phyloP scores from a whole-genome alignment of 2,113 vertebrate genomes.

The Delphinapterus leucas region DNA sequence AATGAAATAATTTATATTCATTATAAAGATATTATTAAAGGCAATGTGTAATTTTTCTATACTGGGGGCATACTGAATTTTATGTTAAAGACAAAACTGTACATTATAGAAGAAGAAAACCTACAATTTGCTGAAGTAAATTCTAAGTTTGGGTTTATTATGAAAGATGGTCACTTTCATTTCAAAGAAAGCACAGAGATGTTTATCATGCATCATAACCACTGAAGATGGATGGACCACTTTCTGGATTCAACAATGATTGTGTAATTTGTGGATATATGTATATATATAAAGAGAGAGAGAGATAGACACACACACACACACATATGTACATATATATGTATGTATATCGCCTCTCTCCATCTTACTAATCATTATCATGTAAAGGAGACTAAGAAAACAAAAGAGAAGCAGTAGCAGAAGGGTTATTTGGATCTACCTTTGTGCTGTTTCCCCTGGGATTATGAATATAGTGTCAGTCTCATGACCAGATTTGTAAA shows the following conservation, averaged over 20 bases:
- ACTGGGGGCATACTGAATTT: background rate
- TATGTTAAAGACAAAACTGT: conserved; percentile 8
- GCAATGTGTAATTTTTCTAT: background rate
- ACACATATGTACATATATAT: background rate
- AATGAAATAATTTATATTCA: conserved; percentile 34
- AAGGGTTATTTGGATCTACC: background rate
- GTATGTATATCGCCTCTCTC: background rate
- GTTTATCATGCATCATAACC: background rate
- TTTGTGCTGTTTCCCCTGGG: background rate
- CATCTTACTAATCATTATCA: background rate
- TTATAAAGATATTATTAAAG: conserved; percentile 11
- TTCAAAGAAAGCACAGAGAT: background rate
- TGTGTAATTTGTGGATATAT: background rate
- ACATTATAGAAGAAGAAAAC: background rate
- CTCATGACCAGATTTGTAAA: background rate
- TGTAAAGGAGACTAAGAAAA: background rate
- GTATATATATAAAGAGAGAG: too few species aligned
- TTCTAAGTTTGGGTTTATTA: background rate
- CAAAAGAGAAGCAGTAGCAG: background rate
- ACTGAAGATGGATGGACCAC: background rate
- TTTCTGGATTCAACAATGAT: background rate
- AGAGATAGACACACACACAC: rapidly evolving
- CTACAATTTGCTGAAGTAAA: background rate
- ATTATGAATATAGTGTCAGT: background rate
- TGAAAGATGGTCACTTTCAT: background rate